phyloP scores from a whole-genome alignment of 2,797 vertebrate species.

The Gymnothorax javanicus region DNA sequence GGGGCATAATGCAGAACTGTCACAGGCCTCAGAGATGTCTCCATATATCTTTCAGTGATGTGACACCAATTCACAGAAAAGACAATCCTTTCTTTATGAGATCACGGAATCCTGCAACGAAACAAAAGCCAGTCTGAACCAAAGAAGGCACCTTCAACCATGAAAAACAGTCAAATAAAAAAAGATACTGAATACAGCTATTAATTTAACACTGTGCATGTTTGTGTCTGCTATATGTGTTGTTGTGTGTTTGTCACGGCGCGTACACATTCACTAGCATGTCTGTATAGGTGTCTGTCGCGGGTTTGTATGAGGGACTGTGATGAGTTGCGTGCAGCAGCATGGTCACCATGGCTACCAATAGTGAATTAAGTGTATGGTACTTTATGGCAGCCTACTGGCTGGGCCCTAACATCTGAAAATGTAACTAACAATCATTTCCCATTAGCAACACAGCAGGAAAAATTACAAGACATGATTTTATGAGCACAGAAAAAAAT shows the following conservation, averaged over 20 bases:
- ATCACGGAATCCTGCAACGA: neutral
- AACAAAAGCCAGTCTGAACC: neutral
- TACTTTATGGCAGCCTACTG: neutral
- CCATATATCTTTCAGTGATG: neutral
- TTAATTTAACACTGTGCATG: constrained; percentile 59
- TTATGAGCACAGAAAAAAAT: constrained; percentile 23
- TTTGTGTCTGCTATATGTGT: constrained; percentile 27
- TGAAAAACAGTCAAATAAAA: neutral
- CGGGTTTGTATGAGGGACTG: constrained; percentile 38
- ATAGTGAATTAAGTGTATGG: neutral
- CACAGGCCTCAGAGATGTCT: neutral
- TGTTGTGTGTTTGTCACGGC: constrained; percentile 37
- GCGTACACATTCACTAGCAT: constrained; percentile 51
- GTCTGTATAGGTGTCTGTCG: constrained; percentile 17
- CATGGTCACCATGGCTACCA: neutral
- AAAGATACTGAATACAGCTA: neutral
- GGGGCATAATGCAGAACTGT: neutral
- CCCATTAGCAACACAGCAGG: constrained; percentile 43
- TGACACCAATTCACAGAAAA: neutral
- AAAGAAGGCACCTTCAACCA: neutral
- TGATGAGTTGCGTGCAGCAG: constrained; percentile 22
- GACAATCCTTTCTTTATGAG: neutral
- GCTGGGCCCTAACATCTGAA: neutral
- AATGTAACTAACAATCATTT: constrained; percentile 20
- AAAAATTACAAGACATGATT: constrained; percentile 52